These are phyloP conservation scores for Poeciliopsis gracilis DNA, from an alignment of 2,797 vertebrate species.

Conservation along the genomic window DNA sequence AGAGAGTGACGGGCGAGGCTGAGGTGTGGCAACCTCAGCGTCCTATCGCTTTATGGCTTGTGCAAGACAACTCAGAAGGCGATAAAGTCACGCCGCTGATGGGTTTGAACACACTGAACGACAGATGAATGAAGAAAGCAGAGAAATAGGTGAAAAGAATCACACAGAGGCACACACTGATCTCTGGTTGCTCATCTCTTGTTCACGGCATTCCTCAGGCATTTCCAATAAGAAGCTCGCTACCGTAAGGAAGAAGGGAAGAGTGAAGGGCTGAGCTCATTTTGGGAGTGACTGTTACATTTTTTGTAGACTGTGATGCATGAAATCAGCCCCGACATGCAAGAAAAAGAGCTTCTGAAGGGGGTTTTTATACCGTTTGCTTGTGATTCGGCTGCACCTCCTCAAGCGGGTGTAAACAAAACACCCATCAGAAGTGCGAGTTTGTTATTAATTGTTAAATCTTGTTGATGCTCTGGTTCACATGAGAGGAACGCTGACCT, in stretches of 20 bases:
- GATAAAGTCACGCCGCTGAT: slow-evolving; percentile 20
- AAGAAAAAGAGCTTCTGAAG: not conserved
- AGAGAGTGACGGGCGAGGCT: slow-evolving; percentile 38
- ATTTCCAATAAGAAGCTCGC: slow-evolving; percentile 36
- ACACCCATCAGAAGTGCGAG: not conserved
- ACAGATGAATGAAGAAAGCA: not conserved
- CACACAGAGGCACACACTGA: slow-evolving; percentile 2
- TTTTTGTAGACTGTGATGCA: slow-evolving; percentile 4
- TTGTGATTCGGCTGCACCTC: not conserved
- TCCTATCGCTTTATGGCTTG: slow-evolving; percentile 40
- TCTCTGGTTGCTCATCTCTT: slow-evolving; percentile 56
- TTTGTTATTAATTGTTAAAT: not conserved
- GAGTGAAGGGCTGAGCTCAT: slow-evolving; percentile 32
- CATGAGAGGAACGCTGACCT: not conserved
- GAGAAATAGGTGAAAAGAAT: not conserved
- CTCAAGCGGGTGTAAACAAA: not conserved
- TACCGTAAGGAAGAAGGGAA: slow-evolving; percentile 31
- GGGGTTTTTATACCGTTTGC: not conserved
- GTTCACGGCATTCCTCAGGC: slow-evolving; percentile 50
- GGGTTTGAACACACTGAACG: not conserved
- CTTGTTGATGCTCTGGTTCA: not conserved
- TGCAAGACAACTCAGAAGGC: slow-evolving; percentile 33
- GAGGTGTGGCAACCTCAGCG: slow-evolving; percentile 72
- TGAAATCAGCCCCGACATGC: slow-evolving; percentile 5
- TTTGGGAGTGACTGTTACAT: slow-evolving; percentile 44